Evolutionary conservation across 2,797 vertebrate species (phyloP), one percentile per base, ranked within the genome.

Genomic region (Sebastes oblongus): DNA sequence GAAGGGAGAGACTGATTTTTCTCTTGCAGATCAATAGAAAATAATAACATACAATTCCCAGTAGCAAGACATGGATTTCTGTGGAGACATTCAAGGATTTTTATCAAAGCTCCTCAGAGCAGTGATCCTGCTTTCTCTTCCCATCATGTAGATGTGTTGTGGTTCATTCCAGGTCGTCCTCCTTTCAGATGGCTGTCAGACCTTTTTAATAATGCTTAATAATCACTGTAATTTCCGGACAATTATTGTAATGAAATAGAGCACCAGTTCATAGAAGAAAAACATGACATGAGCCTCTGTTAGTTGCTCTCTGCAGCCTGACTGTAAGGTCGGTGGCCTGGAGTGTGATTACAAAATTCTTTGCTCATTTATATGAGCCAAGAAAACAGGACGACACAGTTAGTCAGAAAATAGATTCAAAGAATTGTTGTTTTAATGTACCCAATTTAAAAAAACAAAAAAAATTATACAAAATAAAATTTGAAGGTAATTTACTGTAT

Each of bases 81-180:
- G 16, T 59, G 42, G 29, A 76, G 62, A 76, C 75, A 68, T 92
- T 94, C 90, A 93, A 93, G 90, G 93, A 92, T 94, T 93, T 91
- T 83, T 69, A 61, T 82, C 81, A 81, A 82, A 86, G 68, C 89
- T 80, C 80, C 69, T 82, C 83, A 68, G 80, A 87, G 84, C 75
- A 39, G 83, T 72, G 29, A 27, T 74, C 36, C 70, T 56, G 79
- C 83, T 81, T 50, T 68, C 81, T 85, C 82, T 74, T 82, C 62
- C 77, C 81, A 11, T 82, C 39, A 34, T 88, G 68, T 80, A 73
- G 76, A 88, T 80, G 76, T 87, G 50, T 74, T 54, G 9, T 62
- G 55, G 80, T 86, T 86, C 86, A 72, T 67, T 91, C 78, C 86
- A 84, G 81, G 86, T 71, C 39, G 62, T 52, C 73, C 9, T 72